Base-by-base conservation (phyloP, 2,797 vertebrate genomes). In the Chrysocyon brachyurus region DNA sequence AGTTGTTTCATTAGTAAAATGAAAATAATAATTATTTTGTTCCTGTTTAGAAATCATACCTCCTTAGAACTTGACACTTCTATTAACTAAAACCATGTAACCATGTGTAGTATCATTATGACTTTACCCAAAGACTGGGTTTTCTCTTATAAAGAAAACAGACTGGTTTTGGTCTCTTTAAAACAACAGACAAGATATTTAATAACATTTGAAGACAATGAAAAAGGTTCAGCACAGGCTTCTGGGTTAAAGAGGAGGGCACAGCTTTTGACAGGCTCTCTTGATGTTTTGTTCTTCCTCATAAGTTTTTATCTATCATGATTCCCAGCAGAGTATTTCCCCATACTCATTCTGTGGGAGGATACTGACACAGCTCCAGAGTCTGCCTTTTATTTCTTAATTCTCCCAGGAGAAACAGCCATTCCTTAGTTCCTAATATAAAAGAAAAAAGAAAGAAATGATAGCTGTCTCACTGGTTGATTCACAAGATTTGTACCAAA, bases 21-120 rank as follows among this genome's bases (percentile, higher is more conserved):
- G 19, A 94, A 92, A 91, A 88, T 49, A 89, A 33, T 79, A 40
- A 91, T 87, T 84, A 6, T 4, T 85, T 95, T 81, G n/a, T 84
- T 1, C 2, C 83, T 70, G 1, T 59, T 94, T 64, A 86, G 31
- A 66, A 96, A 56, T 87, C 24, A 75, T 40, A 61, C 6, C 31
- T 90, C 81, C 87, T 63, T 66, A 68, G 33, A 83, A 19, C n/a
- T 63, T 83, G 52, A 91, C n/a, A 19, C 56, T 56, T 84, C 86
- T 14, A 12, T 17, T 68, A 36, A 33, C 52, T 31, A 75, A 93
- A 56, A 46, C 36, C 56, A 7, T 49, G 12, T 33, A 33, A 46
- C 6, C 40, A 8, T 46, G 40, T 12, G 10, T 40, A 85, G 17
- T 31, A 85, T 14, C 16, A 22, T 57, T 54, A 40, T 52, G 52